Conservation (phyloP, 2,888 invertebrate genomes). For the Aplocera efformata region DNA sequence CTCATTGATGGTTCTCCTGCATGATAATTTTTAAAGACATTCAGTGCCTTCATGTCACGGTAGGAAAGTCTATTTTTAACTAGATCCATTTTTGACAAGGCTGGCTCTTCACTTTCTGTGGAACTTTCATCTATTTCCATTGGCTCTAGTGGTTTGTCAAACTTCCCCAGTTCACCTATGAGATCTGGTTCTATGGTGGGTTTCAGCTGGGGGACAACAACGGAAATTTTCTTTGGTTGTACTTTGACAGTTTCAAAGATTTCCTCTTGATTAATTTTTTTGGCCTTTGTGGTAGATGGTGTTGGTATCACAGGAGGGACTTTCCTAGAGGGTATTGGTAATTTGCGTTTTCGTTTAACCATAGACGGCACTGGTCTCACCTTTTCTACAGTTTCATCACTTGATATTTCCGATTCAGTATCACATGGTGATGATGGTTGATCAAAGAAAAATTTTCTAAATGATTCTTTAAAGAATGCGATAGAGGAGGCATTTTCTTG, state of each 20-base stretch:
- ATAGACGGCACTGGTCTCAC: slow-evolving; percentile 39
- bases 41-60: slow-evolving; percentile 85
- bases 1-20: slow-evolving; percentile 90
- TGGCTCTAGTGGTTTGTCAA: slow-evolving; percentile 40
- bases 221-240: slow-evolving; percentile 63
- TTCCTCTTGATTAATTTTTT: slow-evolving; percentile 57
- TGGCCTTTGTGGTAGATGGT: slow-evolving; percentile 46
- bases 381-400: slow-evolving; percentile 54
- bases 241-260: slow-evolving; percentile 64
- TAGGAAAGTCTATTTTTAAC: slow-evolving; percentile 84
- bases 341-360: slow-evolving; percentile 58
- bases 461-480: slow-evolving; percentile 57
- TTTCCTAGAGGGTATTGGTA: slow-evolving; percentile 57
- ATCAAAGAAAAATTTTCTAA: slow-evolving; percentile 49
- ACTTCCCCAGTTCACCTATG: slow-evolving; percentile 66
- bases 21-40: slow-evolving; percentile 93
- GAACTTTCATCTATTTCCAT: slow-evolving; percentile 38
- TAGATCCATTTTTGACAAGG: slow-evolving; percentile 84
- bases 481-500: slow-evolving; percentile 60
- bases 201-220: slow-evolving; percentile 62
- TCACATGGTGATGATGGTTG: slow-evolving; percentile 53
- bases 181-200: slow-evolving; percentile 55
- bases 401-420: slow-evolving; percentile 67
- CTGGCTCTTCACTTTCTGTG: slow-evolving; percentile 41
- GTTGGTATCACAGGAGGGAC: slow-evolving; percentile 38